Base-by-base conservation (phyloP, 2,888 invertebrate genomes). In the Drosophila barbarae region DNA sequence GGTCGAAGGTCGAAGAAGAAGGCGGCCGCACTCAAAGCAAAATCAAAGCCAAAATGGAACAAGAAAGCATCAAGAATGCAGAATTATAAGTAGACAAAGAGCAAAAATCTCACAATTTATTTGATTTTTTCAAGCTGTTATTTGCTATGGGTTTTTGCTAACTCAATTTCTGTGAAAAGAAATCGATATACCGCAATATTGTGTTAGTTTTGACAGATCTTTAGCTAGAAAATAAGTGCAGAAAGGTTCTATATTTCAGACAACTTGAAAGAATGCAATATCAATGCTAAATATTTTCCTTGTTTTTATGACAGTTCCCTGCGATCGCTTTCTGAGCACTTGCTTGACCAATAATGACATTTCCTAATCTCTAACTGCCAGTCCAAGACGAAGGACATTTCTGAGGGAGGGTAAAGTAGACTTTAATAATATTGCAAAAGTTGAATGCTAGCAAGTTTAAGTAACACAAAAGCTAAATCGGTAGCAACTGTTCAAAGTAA, bases 401-500 rank as follows among this genome's bases (percentile, higher is more conserved):
- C 39, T 58, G 55, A 12, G 34, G 26, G 26, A 26, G 26, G 26
- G 18, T 18, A 26, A 49, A 61, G 50, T 51, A 36, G 35, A 64
- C 63, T 59, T 57, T 64, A 79, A 83, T 77, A 79, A 76, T 71
- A 83, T 77, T 83, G 30, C 78, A 58, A 79, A 79, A 84, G 69
- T 84, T 81, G 59, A 30, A 38, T 39, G 60, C 60, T 59, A 42
- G 51, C 30, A 63, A 50, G 46, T n/a, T 32, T 56, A 46, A 58
- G 57, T 21, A 36, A 55, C 12, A 42, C 28, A 35, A 44, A 56
- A 36, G 36, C 57, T 32, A 56, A 15, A 35, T 8, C 34, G n/a
- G n/a, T 26, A 35, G 15, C 21, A 30, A 30, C 28, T 52, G 35
- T 6, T 36, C 50, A 21, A 12, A 12, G 10, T n/a, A 34, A 10